Evolutionary conservation across 2,888 invertebrate genomes (phyloP).

Genomic region (Pteria penguin): DNA sequence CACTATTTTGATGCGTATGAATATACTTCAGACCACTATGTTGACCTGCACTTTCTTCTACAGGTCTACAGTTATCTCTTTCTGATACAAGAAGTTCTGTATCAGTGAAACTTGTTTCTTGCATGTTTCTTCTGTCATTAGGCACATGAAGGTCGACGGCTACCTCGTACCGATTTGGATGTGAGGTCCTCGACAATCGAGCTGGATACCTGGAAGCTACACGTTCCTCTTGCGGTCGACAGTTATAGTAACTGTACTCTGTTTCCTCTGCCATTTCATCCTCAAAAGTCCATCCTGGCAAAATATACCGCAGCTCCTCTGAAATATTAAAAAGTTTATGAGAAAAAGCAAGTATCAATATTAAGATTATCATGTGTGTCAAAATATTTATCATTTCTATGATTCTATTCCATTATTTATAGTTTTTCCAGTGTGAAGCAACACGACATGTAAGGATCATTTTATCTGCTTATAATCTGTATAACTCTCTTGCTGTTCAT

Average conservation of each 20-base stretch:
- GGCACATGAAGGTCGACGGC: conserved; percentile 55
- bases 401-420: too few relatives aligned
- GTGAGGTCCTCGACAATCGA: conserved; percentile 36
- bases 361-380: too few relatives aligned
- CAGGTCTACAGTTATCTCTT: neutral
- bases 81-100: neutral
- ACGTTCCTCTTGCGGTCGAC: neutral
- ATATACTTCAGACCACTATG: conserved; percentile 8
- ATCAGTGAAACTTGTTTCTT: conserved; percentile 3
- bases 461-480: too few relatives aligned
- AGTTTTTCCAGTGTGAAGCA: too few relatives aligned
- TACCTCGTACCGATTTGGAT: conserved; percentile 40
- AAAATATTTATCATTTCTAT: too few relatives aligned
- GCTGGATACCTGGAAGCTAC: neutral
- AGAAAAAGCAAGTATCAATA: too few relatives aligned
- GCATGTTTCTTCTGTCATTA: neutral
- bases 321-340: neutral
- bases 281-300: conserved; percentile 28
- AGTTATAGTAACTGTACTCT: conserved; percentile 11
- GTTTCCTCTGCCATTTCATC: conserved; percentile 25
- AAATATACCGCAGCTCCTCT: neutral
- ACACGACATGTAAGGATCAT: too few relatives aligned
- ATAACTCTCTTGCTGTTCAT: too few relatives aligned
- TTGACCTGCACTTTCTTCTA: neutral
- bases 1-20: conserved; percentile 59